Percentiles rank a stretch among this genome's conserved stretches.
Evolutionary conservation across 2,113 vertebrate species (phyloP).

Genomic region (Pachyramphus minor): DNA sequence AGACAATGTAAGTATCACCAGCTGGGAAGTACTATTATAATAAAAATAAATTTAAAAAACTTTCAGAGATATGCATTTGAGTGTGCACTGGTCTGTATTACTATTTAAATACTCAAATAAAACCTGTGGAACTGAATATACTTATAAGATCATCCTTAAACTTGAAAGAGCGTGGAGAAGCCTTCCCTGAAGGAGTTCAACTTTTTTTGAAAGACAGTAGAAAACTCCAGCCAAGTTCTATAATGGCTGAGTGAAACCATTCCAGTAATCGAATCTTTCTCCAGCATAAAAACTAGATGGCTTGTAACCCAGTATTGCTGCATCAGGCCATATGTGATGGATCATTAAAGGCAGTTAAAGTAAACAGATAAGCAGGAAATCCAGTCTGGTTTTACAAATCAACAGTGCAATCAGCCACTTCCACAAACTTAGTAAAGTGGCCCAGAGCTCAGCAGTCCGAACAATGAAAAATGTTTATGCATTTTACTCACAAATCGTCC

Average conservation of each 20-base stretch:
- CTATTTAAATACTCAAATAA: neutral
- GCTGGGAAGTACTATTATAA: neutral
- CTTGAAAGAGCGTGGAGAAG: neutral
- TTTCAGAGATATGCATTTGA: neutral
- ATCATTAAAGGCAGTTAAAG: neutral
- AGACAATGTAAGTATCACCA: neutral
- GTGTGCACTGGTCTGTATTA: neutral
- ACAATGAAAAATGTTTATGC: neutral
- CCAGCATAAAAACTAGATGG: neutral
- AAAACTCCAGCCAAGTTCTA: neutral
- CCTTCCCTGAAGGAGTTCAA: neutral
- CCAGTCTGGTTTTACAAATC: neutral
- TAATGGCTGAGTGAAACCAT: neutral
- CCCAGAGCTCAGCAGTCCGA: neutral
- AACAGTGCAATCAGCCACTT: neutral
- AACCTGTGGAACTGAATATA: neutral
- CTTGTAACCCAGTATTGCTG: neutral
- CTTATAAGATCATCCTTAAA: neutral
- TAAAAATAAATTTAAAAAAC: neutral
- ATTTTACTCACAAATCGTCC: neutral
- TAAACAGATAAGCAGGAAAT: slow-evolving; percentile 23
- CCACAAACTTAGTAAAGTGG: neutral
- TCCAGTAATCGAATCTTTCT: neutral
- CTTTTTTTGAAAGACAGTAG: neutral
- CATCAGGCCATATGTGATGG: neutral